These are phyloP conservation scores for Drosophila pallidifrons DNA, from an alignment of 1,140 invertebrate species.

Conservation along the genomic window DNA sequence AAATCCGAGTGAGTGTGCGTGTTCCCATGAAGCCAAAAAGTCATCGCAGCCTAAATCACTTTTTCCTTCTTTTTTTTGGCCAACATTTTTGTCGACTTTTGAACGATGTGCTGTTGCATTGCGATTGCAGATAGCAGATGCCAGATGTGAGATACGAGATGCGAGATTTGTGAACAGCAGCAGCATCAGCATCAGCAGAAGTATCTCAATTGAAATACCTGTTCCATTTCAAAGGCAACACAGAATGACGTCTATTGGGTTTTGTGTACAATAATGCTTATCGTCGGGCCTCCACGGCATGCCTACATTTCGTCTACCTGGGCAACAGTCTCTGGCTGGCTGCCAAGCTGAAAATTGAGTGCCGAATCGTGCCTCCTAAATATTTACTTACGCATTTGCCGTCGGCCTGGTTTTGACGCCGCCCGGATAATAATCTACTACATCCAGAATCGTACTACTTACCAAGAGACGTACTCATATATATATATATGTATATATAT, in stretches of 20 bases:
- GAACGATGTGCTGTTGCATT: slow-evolving; percentile 28
- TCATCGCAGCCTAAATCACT: slow-evolving; percentile 17
- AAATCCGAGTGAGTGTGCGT: background rate
- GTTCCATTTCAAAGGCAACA: slow-evolving; percentile 13
- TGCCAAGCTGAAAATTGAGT: slow-evolving; percentile 34
- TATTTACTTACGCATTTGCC: slow-evolving; percentile 37
- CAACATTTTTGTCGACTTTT: slow-evolving; percentile 35
- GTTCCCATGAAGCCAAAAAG: slow-evolving; percentile 16
- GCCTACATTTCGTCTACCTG: background rate
- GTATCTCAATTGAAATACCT: slow-evolving; percentile 70
- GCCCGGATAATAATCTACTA: slow-evolving; percentile 18
- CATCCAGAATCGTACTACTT: background rate
- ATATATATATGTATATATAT: background rate
- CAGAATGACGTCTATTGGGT: background rate
- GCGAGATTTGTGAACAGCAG: slow-evolving; percentile 5
- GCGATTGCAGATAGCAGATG: background rate
- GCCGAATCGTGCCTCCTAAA: slow-evolving; percentile 16
- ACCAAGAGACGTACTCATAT: background rate
- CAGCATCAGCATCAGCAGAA: slow-evolving; percentile 27
- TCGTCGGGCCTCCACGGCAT: background rate
- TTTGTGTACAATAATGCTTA: slow-evolving; percentile 10
- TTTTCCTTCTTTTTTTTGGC: background rate
- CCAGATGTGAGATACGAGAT: background rate
- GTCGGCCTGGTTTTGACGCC: slow-evolving; percentile 25
- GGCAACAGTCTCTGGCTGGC: background rate